Percentiles rank a stretch among this genome's conserved stretches.
phyloP scores from a whole-genome alignment of 2,888 invertebrate species.

The Lamellibrachia columna region DNA sequence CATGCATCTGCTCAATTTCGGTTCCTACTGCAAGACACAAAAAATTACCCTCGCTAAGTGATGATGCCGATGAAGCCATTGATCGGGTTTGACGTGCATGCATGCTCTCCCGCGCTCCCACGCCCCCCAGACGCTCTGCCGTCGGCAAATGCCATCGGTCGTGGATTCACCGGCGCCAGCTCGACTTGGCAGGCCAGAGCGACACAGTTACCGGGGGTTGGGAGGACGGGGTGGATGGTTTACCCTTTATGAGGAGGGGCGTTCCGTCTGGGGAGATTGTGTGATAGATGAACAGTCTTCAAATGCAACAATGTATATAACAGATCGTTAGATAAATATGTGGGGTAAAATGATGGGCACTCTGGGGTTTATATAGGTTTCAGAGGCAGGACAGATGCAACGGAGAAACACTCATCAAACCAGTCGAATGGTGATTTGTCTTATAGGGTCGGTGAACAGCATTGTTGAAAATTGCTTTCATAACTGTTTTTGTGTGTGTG shows the following conservation, averaged over 20 bases:
- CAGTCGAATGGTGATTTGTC: not conserved
- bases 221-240: not conserved
- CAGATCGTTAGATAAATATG: not conserved
- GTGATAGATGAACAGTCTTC: not conserved
- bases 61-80: not conserved
- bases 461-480: not conserved
- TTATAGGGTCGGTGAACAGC: not conserved
- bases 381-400: not conserved
- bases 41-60: conserved; percentile 13
- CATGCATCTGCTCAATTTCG: conserved; percentile 21
- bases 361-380: not conserved
- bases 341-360: not conserved
- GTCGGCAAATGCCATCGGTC: not conserved
- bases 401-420: not conserved
- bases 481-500: not conserved
- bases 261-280: not conserved
- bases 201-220: not conserved
- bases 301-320: not conserved
- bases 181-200: not conserved
- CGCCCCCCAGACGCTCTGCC: not conserved
- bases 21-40: conserved; percentile 9
- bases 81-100: not conserved
- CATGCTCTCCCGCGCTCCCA: not conserved
- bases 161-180: not conserved
- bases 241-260: not conserved